phyloP scores from a whole-genome alignment of 2,113 vertebrate species.

The Sylvia atricapilla region DNA sequence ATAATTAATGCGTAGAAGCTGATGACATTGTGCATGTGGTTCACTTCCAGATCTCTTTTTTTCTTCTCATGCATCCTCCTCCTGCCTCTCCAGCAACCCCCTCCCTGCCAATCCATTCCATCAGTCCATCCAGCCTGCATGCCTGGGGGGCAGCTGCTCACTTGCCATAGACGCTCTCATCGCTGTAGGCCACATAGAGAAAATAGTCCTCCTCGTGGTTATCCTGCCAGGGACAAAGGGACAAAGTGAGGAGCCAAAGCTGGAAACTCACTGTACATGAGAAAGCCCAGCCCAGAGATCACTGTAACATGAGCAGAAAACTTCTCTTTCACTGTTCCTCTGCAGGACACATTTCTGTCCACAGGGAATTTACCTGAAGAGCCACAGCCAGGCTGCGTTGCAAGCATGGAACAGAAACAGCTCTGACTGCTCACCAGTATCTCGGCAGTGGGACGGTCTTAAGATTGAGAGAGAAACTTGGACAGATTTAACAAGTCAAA shows the following conservation, averaged over 20 bases:
- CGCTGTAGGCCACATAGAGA: conserved; percentile 98
- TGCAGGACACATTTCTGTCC: neutral
- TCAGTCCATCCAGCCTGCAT: conserved; percentile 44
- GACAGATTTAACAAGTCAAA: neutral
- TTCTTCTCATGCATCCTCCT: conserved; percentile 54
- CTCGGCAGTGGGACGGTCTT: neutral
- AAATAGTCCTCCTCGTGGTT: conserved; percentile 98
- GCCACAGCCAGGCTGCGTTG: neutral
- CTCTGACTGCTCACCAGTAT: neutral
- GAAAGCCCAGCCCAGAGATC: neutral
- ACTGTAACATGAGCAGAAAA: neutral
- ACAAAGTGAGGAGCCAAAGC: neutral
- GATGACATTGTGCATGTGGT: conserved; percentile 59
- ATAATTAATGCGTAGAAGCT: conserved; percentile 64
- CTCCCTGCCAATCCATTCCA: conserved; percentile 5
- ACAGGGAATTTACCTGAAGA: neutral
- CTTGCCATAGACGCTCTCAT: conserved; percentile 95
- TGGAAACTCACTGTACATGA: neutral
- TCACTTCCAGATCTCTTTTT: conserved; percentile 56
- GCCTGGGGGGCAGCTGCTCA: conserved; percentile 69
- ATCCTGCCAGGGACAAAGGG: conserved; percentile 76
- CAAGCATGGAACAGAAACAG: neutral
- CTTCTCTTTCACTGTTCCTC: neutral
- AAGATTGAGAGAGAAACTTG: neutral
- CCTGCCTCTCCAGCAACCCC: neutral